Base-by-base conservation (phyloP, 1,140 invertebrate species). In the Caerostris extrusa region DNA sequence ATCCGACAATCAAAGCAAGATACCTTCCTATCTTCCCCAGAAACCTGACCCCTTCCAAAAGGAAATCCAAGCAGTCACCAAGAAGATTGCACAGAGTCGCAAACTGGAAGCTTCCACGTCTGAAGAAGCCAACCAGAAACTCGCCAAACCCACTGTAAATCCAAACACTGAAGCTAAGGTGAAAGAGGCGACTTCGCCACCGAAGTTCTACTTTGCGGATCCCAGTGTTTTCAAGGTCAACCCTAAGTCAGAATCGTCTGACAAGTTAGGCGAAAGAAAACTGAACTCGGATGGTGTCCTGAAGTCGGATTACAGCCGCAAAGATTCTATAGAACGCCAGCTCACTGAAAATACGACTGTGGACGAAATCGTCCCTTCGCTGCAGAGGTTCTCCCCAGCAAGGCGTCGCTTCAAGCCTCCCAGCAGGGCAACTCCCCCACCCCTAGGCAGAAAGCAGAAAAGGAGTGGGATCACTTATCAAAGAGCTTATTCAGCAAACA, bases 21-120 rank as follows among this genome's bases (percentile, higher is more conserved):
- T 77, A 14, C 53, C 87, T 12, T 67, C 69, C 55, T 69, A 90
- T 50, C 19, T 85, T 2, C 67, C 67, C 3, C 82, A 87, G 34
- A 56, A n/a, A 50, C 87, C 87, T 2, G 90, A 94, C 56, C 83
- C 90, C 5, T 94, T 94, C 19, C 90, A 91, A 56, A 90, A 94
- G 57, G 94, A 94, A 61, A 94, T 94, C 14, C 89, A 91, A 53
- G 83, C 69, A n/a, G 94, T 92, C 7, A 92, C 90, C 1, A 86
- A 92, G 67, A 91, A 91, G 77, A 91, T 91, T 10, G 89, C 94
- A 7, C 56, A 92, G n/a, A 91, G 61, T 85, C 77, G 61, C 19
- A 67, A 89, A 82, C 19, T 14, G 6, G 55, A 64, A 3, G 53
- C 6, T 55, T 34, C 55, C 0, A n/a, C 34, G 3, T 12, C 55